Evolutionary conservation across 2,113 vertebrate species (phyloP).

Genomic region (Pithys albifrons): DNA sequence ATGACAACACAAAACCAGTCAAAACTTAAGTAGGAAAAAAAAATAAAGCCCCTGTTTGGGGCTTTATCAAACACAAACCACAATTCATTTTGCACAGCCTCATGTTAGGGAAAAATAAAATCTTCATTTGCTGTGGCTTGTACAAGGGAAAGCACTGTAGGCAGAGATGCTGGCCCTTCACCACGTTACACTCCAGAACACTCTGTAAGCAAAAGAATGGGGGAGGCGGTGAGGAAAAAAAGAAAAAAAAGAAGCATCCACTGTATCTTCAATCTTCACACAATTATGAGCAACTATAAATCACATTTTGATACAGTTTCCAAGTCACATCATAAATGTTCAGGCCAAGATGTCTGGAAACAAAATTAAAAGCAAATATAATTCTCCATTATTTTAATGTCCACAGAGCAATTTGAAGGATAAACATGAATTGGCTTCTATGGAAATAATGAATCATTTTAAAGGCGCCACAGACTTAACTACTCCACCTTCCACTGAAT

Average conservation of each 20-base stretch:
- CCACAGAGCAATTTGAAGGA: slow-evolving; percentile 45
- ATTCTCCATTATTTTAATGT: slow-evolving; percentile 67
- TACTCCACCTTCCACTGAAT: slow-evolving; percentile 50
- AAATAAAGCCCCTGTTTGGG: background rate
- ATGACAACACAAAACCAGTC: background rate
- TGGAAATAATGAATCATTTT: slow-evolving; percentile 68
- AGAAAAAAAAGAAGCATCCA: background rate
- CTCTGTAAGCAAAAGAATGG: slow-evolving; percentile 15
- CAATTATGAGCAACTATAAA: slow-evolving; percentile 53
- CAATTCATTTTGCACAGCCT: background rate
- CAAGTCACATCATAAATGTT: slow-evolving; percentile 66
- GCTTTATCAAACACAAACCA: background rate
- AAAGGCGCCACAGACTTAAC: slow-evolving; percentile 38
- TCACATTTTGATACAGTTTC: slow-evolving; percentile 58
- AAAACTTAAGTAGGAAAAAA: background rate
- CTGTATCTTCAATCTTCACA: slow-evolving; percentile 43
- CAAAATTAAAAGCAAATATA: slow-evolving; percentile 73
- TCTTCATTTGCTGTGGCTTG: background rate
- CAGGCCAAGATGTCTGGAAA: slow-evolving; percentile 70
- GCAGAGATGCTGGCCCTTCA: background rate
- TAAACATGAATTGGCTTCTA: slow-evolving; percentile 60
- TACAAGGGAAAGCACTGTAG: background rate
- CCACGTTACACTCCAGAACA: background rate
- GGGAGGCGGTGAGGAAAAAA: background rate
- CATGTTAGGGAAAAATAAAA: background rate